Percentiles rank a stretch among this genome's conserved stretches.
Evolutionary conservation across 2,113 vertebrate species (phyloP).

Genomic region (Lampris megalopsis): DNA sequence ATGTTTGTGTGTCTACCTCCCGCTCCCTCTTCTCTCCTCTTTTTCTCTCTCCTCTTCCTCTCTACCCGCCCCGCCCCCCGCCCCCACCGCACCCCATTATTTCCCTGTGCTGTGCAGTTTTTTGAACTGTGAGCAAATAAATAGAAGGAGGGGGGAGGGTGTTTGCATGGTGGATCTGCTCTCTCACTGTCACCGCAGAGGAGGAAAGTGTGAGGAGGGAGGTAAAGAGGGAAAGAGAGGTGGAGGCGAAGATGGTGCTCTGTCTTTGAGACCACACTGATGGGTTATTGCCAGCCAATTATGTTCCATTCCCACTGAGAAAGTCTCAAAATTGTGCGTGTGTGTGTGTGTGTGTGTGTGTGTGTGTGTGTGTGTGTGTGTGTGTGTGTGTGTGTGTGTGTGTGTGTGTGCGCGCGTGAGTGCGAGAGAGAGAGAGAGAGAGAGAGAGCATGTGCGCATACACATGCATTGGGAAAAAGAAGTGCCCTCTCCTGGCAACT

Average conservation of each 20-base stretch:
- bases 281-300: slow-evolving; percentile 66
- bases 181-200: slow-evolving; percentile 58
- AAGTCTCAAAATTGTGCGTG: slow-evolving; percentile 46
- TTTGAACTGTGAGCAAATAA: slow-evolving; percentile 72
- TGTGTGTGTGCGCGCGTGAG: slow-evolving; percentile 18
- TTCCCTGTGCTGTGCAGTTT: slow-evolving; percentile 72
- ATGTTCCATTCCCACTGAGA: slow-evolving; percentile 55
- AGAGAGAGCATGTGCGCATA: neutral
- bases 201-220: slow-evolving; percentile 28
- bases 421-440: neutral
- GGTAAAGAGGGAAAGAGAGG: slow-evolving; percentile 36
- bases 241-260: slow-evolving; percentile 59
- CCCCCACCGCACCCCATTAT: slow-evolving; percentile 23
- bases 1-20: slow-evolving; percentile 45
- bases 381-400: slow-evolving; percentile 38
- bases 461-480: slow-evolving; percentile 40
- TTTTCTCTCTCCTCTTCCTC: slow-evolving; percentile 18
- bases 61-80: slow-evolving; percentile 20
- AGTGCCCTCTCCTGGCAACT: slow-evolving; percentile 41
- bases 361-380: slow-evolving; percentile 23
- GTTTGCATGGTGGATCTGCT: slow-evolving; percentile 62
- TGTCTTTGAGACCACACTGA: slow-evolving; percentile 56
- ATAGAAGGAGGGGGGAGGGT: slow-evolving; percentile 47
- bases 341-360: slow-evolving; percentile 26
- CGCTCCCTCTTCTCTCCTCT: slow-evolving; percentile 14